These are phyloP conservation scores for Procambarus clarkii DNA, from an alignment of 1,140 invertebrate genomes.

Conservation along the genomic window DNA sequence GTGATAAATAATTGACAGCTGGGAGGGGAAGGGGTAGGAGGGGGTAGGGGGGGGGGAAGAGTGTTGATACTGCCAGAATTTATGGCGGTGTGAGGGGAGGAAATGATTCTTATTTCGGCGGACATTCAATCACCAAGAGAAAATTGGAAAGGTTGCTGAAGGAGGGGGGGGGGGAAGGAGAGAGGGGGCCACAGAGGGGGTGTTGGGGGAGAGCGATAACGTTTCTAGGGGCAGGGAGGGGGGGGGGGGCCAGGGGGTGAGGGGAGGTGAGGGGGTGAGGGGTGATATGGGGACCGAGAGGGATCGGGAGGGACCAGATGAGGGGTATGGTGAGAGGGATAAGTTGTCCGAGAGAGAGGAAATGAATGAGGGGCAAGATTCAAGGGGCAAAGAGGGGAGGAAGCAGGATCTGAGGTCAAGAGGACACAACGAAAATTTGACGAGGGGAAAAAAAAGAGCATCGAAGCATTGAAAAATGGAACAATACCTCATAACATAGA, in stretches of 20 bases:
- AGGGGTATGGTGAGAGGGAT: too few relatives aligned
- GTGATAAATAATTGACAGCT: not conserved
- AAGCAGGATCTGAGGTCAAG: too few relatives aligned
- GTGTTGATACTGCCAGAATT: not conserved
- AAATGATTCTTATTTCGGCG: not conserved
- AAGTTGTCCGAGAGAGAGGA: too few relatives aligned
- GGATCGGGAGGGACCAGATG: not conserved
- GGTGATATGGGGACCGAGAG: not conserved
- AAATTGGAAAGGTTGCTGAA: not conserved
- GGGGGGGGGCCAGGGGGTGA: not conserved
- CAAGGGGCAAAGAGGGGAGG: too few relatives aligned
- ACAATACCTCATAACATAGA: too few relatives aligned
- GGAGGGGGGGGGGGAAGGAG: not conserved
- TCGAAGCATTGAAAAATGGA: too few relatives aligned
- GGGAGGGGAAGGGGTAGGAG: too few relatives aligned
- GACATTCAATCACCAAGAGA: conserved; percentile 5
- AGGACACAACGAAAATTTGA: too few relatives aligned
- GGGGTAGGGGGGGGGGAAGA: not conserved
- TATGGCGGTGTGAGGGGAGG: not conserved
- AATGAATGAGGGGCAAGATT: too few relatives aligned
- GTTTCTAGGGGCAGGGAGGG: not conserved
- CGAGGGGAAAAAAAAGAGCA: too few relatives aligned
- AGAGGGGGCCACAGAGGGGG: not conserved
- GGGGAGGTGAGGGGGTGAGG: not conserved
- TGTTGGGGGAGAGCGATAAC: not conserved